Evolutionary conservation across 2,797 vertebrate genomes (phyloP).

Genomic region (Poeciliopsis presidionis): DNA sequence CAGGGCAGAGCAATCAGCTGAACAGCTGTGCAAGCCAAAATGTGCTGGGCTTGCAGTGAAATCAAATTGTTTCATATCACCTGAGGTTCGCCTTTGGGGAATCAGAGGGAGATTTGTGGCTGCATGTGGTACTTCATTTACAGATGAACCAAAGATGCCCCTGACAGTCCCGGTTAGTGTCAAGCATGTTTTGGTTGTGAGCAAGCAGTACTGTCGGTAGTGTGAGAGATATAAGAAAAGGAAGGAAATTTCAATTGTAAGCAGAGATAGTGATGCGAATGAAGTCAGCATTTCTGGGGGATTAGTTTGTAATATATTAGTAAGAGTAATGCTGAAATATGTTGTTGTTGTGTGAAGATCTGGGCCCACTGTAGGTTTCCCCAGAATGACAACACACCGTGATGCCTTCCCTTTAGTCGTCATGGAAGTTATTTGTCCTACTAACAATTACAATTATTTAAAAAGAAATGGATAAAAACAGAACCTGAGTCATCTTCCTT

Average conservation of each 20-base stretch:
- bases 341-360: background rate
- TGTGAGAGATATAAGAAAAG: constrained; percentile 1
- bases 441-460: background rate
- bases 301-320: no score
- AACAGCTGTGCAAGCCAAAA: background rate
- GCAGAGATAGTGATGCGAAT: no score
- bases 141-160: constrained; percentile 10
- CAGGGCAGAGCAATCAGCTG: constrained; percentile 4
- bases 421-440: background rate
- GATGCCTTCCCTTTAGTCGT: background rate
- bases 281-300: no score
- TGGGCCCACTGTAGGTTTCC: background rate
- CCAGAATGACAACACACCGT: background rate
- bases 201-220: no score
- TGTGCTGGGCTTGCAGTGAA: constrained; percentile 9
- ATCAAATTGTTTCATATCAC: constrained; percentile 8
- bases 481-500: background rate
- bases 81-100: background rate
- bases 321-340: background rate
- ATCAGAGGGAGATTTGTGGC: constrained; percentile 15
- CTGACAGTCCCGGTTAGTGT: constrained; percentile 12
- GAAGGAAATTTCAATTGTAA: background rate
- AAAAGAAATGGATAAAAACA: background rate
- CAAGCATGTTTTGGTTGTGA: background rate
- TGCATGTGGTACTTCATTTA: constrained; percentile 12